phyloP scores from a whole-genome alignment of 2,113 vertebrate species.

The Leucopsar rothschildi region DNA sequence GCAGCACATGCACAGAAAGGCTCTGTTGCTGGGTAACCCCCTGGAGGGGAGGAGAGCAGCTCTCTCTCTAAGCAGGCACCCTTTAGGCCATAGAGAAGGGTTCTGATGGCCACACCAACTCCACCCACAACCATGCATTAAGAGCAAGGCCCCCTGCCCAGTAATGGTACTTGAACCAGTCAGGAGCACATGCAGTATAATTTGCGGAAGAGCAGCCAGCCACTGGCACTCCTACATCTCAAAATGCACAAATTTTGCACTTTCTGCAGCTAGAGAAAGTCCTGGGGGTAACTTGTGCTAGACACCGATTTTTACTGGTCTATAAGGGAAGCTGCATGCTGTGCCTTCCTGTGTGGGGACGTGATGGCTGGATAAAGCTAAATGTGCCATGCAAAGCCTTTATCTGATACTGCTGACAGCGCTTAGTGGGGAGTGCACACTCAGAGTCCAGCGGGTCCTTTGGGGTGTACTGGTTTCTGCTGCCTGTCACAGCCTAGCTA shows the following conservation, averaged over 20 bases:
- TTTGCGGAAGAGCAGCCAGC: background rate
- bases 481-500: background rate
- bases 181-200: rapidly evolving
- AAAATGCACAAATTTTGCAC: background rate
- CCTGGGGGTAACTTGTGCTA: background rate
- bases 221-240: background rate
- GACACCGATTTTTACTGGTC: background rate
- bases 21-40: background rate
- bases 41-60: background rate
- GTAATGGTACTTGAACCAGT: background rate
- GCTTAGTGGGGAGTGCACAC: background rate
- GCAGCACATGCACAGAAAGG: background rate
- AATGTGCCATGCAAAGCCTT: background rate
- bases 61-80: rapidly evolving
- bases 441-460: background rate
- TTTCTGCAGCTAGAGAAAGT: background rate
- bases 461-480: background rate
- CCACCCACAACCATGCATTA: rapidly evolving
- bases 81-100: background rate
- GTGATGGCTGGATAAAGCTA: rapidly evolving
- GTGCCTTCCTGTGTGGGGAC: rapidly evolving
- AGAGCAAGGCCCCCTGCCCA: background rate
- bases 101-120: background rate
- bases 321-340: background rate
- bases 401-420: background rate